Conservation (phyloP, 1,140 invertebrate genomes). For the Ceratitis capitata region DNA sequence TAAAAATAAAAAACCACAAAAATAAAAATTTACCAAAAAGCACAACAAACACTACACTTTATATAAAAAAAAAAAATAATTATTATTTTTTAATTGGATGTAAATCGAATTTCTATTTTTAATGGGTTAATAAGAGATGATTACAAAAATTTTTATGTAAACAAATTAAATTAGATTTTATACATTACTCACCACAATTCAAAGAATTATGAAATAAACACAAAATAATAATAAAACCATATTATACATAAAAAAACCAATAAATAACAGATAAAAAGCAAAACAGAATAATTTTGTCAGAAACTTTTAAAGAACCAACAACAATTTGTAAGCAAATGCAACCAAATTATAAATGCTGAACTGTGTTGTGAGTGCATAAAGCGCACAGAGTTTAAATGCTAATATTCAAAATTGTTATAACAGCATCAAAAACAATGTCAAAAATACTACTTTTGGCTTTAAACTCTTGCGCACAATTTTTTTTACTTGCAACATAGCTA, state of each 20-base stretch:
- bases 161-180: background rate
- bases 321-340: background rate
- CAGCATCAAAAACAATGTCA: background rate
- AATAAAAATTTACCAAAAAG: conserved; percentile 24
- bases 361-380: background rate
- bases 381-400: background rate
- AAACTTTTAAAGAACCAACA: background rate
- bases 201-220: background rate
- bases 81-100: conserved; percentile 25
- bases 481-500: background rate
- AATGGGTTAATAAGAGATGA: background rate
- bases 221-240: background rate
- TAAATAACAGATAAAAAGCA: background rate
- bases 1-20: conserved; percentile 19
- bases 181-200: background rate
- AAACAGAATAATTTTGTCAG: background rate
- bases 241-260: too few species aligned
- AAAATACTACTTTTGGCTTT: background rate
- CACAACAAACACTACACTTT: conserved; percentile 20
- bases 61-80: background rate
- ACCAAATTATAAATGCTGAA: background rate
- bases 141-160: conserved; percentile 13
- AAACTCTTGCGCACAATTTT: background rate
- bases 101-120: conserved; percentile 32
- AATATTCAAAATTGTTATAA: background rate